Conservation (phyloP, 2,888 invertebrate species). For the Eupsilia transversa region DNA sequence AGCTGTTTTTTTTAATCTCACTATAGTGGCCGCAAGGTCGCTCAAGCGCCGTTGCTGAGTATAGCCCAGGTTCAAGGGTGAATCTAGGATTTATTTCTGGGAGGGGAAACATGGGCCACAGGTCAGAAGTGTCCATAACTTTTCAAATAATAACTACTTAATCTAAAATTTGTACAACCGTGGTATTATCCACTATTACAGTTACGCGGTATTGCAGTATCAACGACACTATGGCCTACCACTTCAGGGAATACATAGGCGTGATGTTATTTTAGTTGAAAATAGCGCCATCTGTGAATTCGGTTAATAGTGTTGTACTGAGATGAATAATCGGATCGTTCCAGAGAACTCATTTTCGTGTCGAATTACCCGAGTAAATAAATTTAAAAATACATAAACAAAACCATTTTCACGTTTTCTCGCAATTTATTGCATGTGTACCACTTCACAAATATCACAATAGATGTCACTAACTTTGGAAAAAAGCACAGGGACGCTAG, state of each 20-base stretch:
- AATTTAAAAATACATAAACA: neutral
- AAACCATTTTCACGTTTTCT: neutral
- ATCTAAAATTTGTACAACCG: too few relatives aligned
- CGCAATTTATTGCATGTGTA: neutral
- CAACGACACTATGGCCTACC: too few relatives aligned
- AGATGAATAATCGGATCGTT: conserved; percentile 3
- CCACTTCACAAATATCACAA: conserved; percentile 23
- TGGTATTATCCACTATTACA: too few relatives aligned
- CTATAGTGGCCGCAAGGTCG: too few relatives aligned
- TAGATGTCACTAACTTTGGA: conserved; percentile 49
- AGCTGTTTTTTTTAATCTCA: too few relatives aligned
- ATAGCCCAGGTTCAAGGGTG: too few relatives aligned
- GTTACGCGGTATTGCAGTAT: too few relatives aligned
- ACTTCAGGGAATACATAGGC: neutral
- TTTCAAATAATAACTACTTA: too few relatives aligned
- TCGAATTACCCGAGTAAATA: too few relatives aligned
- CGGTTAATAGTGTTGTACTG: conserved; percentile 26
- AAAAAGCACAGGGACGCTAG: neutral
- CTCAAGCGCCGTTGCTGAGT: neutral
- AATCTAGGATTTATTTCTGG: too few relatives aligned
- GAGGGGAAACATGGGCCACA: neutral
- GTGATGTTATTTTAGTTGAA: neutral
- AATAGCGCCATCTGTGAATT: conserved; percentile 45
- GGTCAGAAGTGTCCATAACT: neutral
- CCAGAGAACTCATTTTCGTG: neutral